Conservation (phyloP, 1,140 invertebrate species). For the Nephotettix cincticeps region DNA sequence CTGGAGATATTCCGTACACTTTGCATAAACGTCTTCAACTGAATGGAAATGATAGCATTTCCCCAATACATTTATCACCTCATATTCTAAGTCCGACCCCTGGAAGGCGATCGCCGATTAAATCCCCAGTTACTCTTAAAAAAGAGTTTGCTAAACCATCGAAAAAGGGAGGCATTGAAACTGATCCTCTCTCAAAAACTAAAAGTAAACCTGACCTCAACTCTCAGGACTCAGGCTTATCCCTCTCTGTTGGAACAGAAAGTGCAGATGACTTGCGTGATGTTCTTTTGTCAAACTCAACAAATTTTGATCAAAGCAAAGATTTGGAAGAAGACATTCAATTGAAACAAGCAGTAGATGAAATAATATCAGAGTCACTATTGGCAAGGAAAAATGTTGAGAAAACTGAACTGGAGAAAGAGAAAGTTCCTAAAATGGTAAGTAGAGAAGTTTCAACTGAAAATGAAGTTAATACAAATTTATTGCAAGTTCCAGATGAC, state of each 20-base stretch:
- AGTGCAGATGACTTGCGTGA: slow-evolving; percentile 38
- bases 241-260: slow-evolving; percentile 39
- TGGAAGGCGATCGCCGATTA: slow-evolving; percentile 28
- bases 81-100: slow-evolving; percentile 27
- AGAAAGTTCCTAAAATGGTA: not conserved
- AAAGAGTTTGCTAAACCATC: slow-evolving; percentile 51
- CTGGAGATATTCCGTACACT: slow-evolving; percentile 76
- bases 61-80: slow-evolving; percentile 27
- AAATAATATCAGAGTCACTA: not conserved
- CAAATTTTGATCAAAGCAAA: slow-evolving; percentile 34
- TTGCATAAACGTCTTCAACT: slow-evolving; percentile 78
- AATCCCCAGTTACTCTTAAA: slow-evolving; percentile 48
- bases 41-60: slow-evolving; percentile 63
- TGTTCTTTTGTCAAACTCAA: slow-evolving; percentile 13
- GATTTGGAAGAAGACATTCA: slow-evolving; percentile 55
- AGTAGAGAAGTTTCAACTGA: not conserved
- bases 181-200: slow-evolving; percentile 55
- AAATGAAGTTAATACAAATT: not conserved
- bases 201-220: slow-evolving; percentile 50
- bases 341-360: slow-evolving; percentile 48
- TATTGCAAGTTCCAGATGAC: slow-evolving; percentile 16
- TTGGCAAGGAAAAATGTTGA: not conserved
- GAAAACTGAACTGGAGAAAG: not conserved
- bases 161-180: slow-evolving; percentile 10
- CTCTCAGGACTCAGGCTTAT: slow-evolving; percentile 44